These are phyloP conservation scores for Radopholus similis DNA, from an alignment of 1,140 invertebrate species.

Conservation along the genomic window DNA sequence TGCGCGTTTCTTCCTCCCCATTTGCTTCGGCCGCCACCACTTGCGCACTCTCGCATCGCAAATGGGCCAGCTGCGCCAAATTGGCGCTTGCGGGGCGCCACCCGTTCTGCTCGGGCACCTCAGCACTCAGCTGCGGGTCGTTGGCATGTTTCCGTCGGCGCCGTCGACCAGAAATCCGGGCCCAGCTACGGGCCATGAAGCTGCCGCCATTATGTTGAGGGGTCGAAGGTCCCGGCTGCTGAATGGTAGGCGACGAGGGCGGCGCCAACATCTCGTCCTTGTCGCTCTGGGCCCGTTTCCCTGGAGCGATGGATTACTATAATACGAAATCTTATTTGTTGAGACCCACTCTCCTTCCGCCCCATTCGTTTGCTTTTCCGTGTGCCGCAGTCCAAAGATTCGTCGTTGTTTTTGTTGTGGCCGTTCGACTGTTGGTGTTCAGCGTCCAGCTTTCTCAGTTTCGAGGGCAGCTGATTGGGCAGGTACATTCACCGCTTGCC, in stretches of 20 bases:
- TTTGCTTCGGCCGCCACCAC: not conserved
- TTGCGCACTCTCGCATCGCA: too few relatives aligned
- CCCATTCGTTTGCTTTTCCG: too few relatives aligned
- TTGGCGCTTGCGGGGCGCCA: too few relatives aligned
- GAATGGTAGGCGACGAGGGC: not conserved
- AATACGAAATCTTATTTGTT: not conserved
- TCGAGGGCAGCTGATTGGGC: not conserved
- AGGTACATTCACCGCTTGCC: too few relatives aligned
- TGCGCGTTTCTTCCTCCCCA: not conserved
- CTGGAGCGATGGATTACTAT: not conserved
- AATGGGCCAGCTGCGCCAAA: not conserved
- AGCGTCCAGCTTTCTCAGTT: not conserved
- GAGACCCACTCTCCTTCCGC: not conserved
- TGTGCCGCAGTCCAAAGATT: too few relatives aligned
- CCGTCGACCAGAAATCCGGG: constrained; percentile 11
- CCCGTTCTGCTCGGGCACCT: too few relatives aligned
- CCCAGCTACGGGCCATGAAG: not conserved
- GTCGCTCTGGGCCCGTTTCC: not conserved
- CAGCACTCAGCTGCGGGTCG: not conserved
- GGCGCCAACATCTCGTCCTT: not conserved
- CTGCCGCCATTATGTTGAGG: not conserved
- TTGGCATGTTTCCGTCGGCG: not conserved
- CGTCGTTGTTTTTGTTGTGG: not conserved
- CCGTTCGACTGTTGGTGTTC: not conserved
- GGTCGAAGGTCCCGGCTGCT: not conserved